Base-by-base conservation (phyloP, 2,113 vertebrate species). In the Phaethornis superciliosus region DNA sequence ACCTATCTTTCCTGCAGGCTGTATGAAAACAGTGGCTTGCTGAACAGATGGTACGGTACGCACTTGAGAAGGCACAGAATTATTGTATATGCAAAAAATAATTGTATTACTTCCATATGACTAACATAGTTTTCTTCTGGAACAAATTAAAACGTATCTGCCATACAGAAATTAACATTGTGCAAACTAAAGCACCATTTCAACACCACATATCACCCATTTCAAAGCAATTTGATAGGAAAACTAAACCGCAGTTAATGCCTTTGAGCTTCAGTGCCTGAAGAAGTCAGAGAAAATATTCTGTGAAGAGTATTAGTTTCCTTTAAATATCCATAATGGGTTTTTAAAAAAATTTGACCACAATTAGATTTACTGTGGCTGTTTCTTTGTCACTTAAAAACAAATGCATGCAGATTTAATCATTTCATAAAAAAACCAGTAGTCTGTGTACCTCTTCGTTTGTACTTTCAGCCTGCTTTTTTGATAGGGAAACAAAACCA, bases 71-170 rank as follows among this genome's bases (percentile, higher is more conserved):
- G 19, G 44, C 76, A 94, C 88, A 90, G 89, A 95, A 95, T 96
- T 94, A 91, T 20, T 89, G 90, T 95, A 91, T 96, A 94, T 90
- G 90, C 65, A 95, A 94, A 97, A 94, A 58, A 92, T 85, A 86
- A 87, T n/a, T 47, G 42, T 78, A 97, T 96, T 95, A 68, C 89
- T 97, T 97, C 96, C 96, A 96, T 81, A 93, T 95, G 97, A 96
- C 55, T 67, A 54, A 76, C 64, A 27, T 5, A 90, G 75, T 55
- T 95, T 94, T 95, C 93, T 80, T 91, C 96, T 97, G 96, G 87
- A 96, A 74, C 75, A 33, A 92, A 97, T 96, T 96, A 92, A 92
- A 96, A 79, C 75, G 1, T 94, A 94, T 94, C 85, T 96, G 89
- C 85, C 88, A 58, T 59, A 95, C 59, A 95, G 90, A 97, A 96